These are phyloP conservation scores for Aythya baeri DNA, from an alignment of 2,113 vertebrate genomes.

Conservation along the genomic window DNA sequence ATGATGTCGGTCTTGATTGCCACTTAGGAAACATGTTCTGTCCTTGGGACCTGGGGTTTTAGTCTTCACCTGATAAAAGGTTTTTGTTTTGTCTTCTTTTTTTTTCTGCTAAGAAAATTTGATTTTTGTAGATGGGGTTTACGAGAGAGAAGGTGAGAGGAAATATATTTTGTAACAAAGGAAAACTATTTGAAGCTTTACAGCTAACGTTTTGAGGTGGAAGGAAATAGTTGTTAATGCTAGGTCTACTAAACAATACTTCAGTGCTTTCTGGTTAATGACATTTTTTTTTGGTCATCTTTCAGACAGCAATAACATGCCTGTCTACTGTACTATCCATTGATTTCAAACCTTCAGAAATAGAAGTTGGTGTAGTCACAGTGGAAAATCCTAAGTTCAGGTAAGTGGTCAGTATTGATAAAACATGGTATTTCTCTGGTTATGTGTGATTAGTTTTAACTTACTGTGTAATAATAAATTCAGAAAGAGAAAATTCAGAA, in stretches of 20 bases:
- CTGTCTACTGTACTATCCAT: conserved; percentile 95
- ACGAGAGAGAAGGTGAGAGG: neutral
- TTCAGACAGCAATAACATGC: conserved; percentile 94
- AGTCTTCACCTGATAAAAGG: neutral
- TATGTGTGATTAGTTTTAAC: neutral
- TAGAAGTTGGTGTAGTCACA: conserved; percentile 94
- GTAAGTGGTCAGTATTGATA: conserved; percentile 68
- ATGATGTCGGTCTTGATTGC: neutral
- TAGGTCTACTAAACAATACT: neutral
- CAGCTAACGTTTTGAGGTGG: neutral
- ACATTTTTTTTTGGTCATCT: neutral
- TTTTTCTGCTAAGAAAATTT: neutral
- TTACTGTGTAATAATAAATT: neutral
- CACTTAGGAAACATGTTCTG: neutral
- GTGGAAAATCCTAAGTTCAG: conserved; percentile 94
- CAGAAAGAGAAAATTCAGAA: neutral
- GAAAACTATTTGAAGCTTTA: neutral
- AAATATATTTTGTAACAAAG: neutral
- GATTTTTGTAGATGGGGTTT: neutral
- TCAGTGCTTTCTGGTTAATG: neutral
- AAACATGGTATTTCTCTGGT: neutral
- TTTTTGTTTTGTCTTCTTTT: neutral
- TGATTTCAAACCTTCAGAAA: conserved; percentile 97
- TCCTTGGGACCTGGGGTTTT: neutral
- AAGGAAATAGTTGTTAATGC: neutral